These are phyloP conservation scores for Trissoscelio sp. DNA, from an alignment of 2,888 invertebrate genomes.

Conservation along the genomic window DNA sequence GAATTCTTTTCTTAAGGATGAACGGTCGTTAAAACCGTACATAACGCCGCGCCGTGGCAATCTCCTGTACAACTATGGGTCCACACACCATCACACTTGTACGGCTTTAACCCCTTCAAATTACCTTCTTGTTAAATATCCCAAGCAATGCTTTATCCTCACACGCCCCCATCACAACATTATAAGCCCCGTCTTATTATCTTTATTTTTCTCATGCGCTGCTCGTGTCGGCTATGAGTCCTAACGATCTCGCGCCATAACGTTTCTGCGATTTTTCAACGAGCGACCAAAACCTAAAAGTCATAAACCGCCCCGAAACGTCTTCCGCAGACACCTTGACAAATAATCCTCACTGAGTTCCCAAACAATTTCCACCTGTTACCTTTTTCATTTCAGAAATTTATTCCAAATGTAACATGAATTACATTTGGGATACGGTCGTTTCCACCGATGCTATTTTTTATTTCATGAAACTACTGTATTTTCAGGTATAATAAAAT, in stretches of 20 bases:
- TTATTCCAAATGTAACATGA: not conserved
- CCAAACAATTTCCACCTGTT: constrained; percentile 1
- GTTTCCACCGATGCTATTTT: not conserved
- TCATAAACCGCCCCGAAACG: constrained; percentile 1
- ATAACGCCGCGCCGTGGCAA: constrained; percentile 46
- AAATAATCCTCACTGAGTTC: not conserved
- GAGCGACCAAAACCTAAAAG: not conserved
- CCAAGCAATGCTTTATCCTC: constrained; percentile 79
- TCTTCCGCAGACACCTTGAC: not conserved
- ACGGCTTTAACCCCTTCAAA: constrained; percentile 72
- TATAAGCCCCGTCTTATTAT: constrained; percentile 79
- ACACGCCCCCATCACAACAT: constrained; percentile 78
- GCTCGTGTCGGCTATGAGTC: constrained; percentile 59
- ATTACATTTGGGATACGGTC: not conserved
- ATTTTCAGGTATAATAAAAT: no score
- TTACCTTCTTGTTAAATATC: constrained; percentile 80
- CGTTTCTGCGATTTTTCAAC: constrained; percentile 71
- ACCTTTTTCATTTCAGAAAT: constrained; percentile 18
- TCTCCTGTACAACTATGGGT: constrained; percentile 43
- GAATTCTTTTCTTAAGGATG: constrained; percentile 57
- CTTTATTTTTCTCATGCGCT: constrained; percentile 68
- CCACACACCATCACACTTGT: constrained; percentile 66
- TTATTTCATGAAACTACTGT: no score
- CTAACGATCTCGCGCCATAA: constrained; percentile 76
- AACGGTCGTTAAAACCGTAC: constrained; percentile 56